Base-by-base conservation (phyloP, 2,888 invertebrate genomes). In the Phyllotreta cruciferae region DNA sequence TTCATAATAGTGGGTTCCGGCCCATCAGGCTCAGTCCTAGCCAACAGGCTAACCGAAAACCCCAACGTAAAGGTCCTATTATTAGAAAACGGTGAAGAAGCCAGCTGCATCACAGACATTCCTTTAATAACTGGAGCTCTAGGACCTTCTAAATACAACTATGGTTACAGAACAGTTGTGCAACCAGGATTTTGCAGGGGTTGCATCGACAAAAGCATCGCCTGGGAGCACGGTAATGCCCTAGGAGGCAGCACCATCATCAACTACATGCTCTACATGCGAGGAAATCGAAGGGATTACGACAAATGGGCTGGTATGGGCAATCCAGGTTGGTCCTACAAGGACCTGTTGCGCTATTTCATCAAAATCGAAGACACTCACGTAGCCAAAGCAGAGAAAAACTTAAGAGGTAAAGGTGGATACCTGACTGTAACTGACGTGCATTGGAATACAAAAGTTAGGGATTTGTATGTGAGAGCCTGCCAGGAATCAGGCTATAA, bases 91-190 rank as follows among this genome's bases (percentile, higher is more conserved):
- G 92, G 92, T 50, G 80, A 80, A 11, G 85, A 85, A 50, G 91
- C 92, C 79, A 88, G 87, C 73, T 85, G 84, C 54, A 71, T 90
- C 4, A 90, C 90, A 89, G 91, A 91, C 74, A 83, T 92, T 24
- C 92, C 92, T 0, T 79, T 90, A 8, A 75, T 89, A 3, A 90
- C 89, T 0, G 88, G 88, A 75, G 88, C 88, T 70, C 80, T 91
- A 5, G 92, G 92, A 74, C 85, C 89, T 70, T 85, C 86, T 3
- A 82, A 86, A 44, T 86, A 90, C 52, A 92, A 93, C 76, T 93
- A 93, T 93, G 87, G 85, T 68, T 94, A 92, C 78, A 87, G 88
- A 76, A 92, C 93, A 0, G 88, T 90, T 77, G 88, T 92, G 0
- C 91, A 91, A 8, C 83, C 86, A 47, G 85, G 82, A 60, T 89